Base-by-base conservation (phyloP, 1,140 invertebrate genomes). In the Drosophila insularis region DNA sequence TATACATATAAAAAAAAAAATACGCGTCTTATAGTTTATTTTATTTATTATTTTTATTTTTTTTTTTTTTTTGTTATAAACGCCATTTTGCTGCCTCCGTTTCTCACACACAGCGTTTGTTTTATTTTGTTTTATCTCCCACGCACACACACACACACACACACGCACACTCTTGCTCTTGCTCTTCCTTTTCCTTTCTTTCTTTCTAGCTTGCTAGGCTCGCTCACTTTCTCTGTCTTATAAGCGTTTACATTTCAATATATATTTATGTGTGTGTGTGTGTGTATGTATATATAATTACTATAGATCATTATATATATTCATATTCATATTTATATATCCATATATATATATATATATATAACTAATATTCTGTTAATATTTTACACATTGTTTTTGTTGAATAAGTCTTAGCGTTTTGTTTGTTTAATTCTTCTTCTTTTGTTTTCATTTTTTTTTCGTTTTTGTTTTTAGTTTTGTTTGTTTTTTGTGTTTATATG, bases 351-450 rank as follows among this genome's bases (percentile, higher is more conserved):
- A 32, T 66, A 17, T 66, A 43, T 66, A 40, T 64, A 54, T 69
- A 65, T 68, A 56, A 62, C 66, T 74, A 63, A 66, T 54, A 61
- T 77, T 67, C 46, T 69, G 64, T 87, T 87, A 87, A 81, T 86
- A 86, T 87, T 87, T 86, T 86, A 85, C 81, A 85, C n/a, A 53
- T 63, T 86, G 60, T 60, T 66, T 81, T 78, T 79, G 63, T 87
- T 87, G 78, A 86, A 86, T 86, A 86, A 86, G 82, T 86, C 82
- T 86, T 86, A 86, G 82, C 82, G 82, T 86, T 81, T 21, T 50
- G 43, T 50, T 50, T 50, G 43, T 50, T 50, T 50, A 50, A 50
- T 50, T 50, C 43, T 50, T 81, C 58, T 79, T 80, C 67, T 75
- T 59, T 59, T 74, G 40, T 53, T 68, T 68, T 68, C 7, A 14